Base-by-base conservation (phyloP, 1,140 invertebrate species). In the Coenobita brevimanus region DNA sequence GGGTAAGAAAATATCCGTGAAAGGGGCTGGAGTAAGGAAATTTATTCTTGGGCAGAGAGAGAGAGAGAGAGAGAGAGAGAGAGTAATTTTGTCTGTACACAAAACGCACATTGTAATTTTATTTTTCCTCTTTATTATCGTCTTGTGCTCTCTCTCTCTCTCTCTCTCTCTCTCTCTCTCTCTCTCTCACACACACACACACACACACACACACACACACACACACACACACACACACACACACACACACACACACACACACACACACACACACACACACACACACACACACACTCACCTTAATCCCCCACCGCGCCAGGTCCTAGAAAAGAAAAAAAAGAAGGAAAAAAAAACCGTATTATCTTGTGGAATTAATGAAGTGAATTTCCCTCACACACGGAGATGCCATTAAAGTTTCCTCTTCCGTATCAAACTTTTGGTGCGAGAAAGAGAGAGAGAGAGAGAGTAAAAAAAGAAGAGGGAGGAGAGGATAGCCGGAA, bases 351-450 rank as follows among this genome's bases (percentile, higher is more conserved):
- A 50, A 50, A 50, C 6, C 17, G 46, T 50, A 50, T 50, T 50
- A 50, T 50, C 46, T 50, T 50, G 46, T 24, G 27, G 67, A 69
- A 33, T 33, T 69, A 69, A 69, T 69, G 67, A 69, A 69, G 67
- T 30, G 15, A 33, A 33, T 69, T 30, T 33, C 67, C 67, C 6
- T 33, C 67, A 69, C 67, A 69, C 67, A 69, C 67, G 67, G 67
- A 69, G 33, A 69, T 30, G 67, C 67, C 67, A 69, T 69, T 69
- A 69, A 69, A 33, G 15, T 69, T 69, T 69, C 33, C 67, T 69
- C 67, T 33, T 33, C 33, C 15, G 67, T 33, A 69, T 69, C 67
- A 69, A 69, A 69, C 13, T 30, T 69, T 69, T 69, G 24, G 6
- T 24, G 4, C n/a, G 24, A 75, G 15, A 41, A 10, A 38, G 24